Base-by-base conservation (phyloP, 2,888 invertebrate species). In the Drosophila diplacantha region DNA sequence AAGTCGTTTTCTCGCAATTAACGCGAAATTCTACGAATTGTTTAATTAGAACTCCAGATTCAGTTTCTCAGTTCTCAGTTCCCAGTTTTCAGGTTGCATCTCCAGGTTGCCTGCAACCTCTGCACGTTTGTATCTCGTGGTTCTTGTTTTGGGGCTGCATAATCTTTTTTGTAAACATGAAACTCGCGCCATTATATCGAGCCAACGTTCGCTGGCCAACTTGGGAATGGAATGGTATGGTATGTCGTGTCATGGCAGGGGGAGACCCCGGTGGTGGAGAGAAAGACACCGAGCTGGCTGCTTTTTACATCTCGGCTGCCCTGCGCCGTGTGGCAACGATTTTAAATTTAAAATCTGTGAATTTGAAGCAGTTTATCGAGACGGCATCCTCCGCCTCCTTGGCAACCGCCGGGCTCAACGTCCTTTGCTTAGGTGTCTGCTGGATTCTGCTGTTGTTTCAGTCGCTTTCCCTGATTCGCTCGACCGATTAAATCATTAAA, bases 11-110 rank as follows among this genome's bases (percentile, higher is more conserved):
- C 84, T 87, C 85, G 87, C 88, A 88, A 88, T 88, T 88, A 88
- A 88, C 85, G 87, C 84, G 86, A 87, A 88, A 87, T 88, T 88
- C 88, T 88, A 88, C 88, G 88, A 88, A 88, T 88, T 88, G 87
- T 88, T 88, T 88, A 88, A 88, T 88, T 88, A 88, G 88, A 87
- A 86, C 85, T 82, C 22, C 57, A 64, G 44, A 35, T 50, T 37
- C 61, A 58, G 51, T 41, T 69, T 41, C 35, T 59, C 8, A 39
- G 62, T 50, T 51, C 60, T 18, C 38, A 59, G 60, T 16, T 46
- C 31, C 46, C 62, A 55, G 49, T 67, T 41, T 39, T 65, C 9
- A 47, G 64, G 56, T 54, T 63, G 20, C 44, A 62, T 53, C 54
- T 52, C n/a, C 47, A 52, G 47, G 63, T 35, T 22, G 20, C 34